Percentiles rank a stretch among this genome's conserved stretches.
Evolutionary conservation across 2,888 invertebrate species (phyloP).

Genomic region (Clepsis dumicolana): DNA sequence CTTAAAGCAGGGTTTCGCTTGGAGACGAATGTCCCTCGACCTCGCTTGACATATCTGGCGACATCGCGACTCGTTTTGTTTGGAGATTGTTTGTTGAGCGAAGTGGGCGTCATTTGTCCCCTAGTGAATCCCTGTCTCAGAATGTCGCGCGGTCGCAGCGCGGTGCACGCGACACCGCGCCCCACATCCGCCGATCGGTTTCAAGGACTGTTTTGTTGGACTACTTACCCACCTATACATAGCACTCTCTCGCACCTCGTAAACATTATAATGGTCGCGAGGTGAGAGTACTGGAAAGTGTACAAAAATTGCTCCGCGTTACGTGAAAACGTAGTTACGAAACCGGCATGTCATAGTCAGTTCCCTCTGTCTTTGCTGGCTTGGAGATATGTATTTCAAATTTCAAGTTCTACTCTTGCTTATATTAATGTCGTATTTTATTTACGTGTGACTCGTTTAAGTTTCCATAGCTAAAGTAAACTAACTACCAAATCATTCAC

Average conservation of each 20-base stretch:
- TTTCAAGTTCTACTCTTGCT: background rate
- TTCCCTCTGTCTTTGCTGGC: background rate
- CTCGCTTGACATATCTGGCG: no score
- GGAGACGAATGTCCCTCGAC: no score
- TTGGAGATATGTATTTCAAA: background rate
- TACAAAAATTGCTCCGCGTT: background rate
- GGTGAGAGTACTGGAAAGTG: constrained; percentile 1
- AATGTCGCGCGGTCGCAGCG: no score
- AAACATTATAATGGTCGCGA: background rate
- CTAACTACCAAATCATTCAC: no score
- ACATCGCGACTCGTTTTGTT: no score
- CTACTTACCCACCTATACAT: constrained; percentile 59
- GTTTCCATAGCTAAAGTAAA: no score
- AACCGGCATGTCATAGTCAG: background rate
- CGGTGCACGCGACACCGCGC: constrained; percentile 31
- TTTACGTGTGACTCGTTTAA: no score
- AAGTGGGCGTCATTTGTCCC: no score
- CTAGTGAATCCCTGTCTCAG: no score
- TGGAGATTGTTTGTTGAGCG: no score
- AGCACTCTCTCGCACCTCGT: constrained; percentile 37
- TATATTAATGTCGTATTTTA: no score
- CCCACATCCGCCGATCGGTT: constrained; percentile 53
- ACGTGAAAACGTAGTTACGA: background rate
- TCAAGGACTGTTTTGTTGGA: constrained; percentile 63
- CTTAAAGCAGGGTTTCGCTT: no score